Conservation (phyloP, 37 sponge, comb jelly and placozoan species). For the Spongilla lacustris region DNA sequence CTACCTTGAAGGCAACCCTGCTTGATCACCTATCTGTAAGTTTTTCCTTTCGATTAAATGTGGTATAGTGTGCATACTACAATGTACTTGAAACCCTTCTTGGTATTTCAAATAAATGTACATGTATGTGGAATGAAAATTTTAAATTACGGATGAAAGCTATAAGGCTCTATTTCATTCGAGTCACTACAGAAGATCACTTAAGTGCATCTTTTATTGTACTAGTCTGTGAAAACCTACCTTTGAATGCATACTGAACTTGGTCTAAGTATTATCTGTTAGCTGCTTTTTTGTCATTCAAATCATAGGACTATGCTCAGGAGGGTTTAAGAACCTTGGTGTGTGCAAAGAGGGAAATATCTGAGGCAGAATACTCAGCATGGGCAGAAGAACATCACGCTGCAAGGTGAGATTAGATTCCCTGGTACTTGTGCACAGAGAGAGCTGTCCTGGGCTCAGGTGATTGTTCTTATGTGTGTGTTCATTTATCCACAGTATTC, state of each 20-base stretch:
- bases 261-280: too few relatives aligned
- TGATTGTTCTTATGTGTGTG: not conserved
- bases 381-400: constrained; percentile 78
- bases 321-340: constrained; percentile 92
- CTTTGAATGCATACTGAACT: too few relatives aligned
- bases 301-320: constrained; percentile 76
- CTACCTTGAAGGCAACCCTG: constrained; percentile 26
- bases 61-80: too few relatives aligned
- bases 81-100: too few relatives aligned
- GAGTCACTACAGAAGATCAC: too few relatives aligned
- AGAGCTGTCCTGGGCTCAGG: not conserved
- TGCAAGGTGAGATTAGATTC: constrained; percentile 91
- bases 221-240: too few relatives aligned
- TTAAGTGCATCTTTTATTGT: too few relatives aligned
- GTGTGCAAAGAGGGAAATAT: constrained; percentile 76
- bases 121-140: too few relatives aligned
- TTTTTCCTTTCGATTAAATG: not conserved
- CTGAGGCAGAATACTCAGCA: constrained; percentile 59
- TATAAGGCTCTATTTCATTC: too few relatives aligned
- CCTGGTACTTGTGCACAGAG: not conserved
- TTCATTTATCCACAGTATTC: constrained; percentile 33
- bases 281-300: too few relatives aligned
- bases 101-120: too few relatives aligned
- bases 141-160: too few relatives aligned
- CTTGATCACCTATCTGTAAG: constrained; percentile 51